These are phyloP conservation scores for Momotus momota DNA, from an alignment of 2,797 vertebrate genomes.

Conservation along the genomic window DNA sequence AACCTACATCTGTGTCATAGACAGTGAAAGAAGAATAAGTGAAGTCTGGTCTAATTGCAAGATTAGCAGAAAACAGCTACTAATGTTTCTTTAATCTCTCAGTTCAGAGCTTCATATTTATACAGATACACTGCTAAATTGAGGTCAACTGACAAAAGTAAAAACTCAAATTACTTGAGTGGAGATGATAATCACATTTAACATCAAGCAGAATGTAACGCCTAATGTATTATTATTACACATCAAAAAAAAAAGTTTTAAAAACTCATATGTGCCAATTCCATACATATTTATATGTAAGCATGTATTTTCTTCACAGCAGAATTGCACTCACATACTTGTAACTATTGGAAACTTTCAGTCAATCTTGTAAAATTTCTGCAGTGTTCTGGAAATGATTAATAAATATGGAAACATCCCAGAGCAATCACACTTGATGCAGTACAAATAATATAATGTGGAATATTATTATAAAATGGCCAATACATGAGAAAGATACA, in stretches of 20 bases:
- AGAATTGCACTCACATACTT: background rate
- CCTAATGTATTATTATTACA: background rate
- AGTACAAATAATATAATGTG: background rate
- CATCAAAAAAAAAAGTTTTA: background rate
- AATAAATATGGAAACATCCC: background rate
- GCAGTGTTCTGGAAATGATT: background rate
- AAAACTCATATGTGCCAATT: background rate
- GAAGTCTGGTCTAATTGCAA: background rate
- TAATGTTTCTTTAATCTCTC: slow-evolving; percentile 7
- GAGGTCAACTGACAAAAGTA: background rate
- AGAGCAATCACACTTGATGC: background rate
- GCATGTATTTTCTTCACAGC: background rate
- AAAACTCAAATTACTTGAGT: slow-evolving; percentile 10
- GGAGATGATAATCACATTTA: background rate
- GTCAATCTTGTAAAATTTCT: background rate
- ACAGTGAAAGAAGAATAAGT: background rate
- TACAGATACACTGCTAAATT: background rate
- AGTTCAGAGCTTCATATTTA: background rate
- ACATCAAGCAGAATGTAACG: slow-evolving; percentile 3
- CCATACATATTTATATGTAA: slow-evolving; percentile 9
- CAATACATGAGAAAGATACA: background rate
- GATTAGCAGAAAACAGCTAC: slow-evolving; percentile 10
- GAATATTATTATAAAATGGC: background rate
- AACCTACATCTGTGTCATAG: background rate
- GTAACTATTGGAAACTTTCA: background rate